Evolutionary conservation across 2,113 vertebrate genomes (phyloP).

Genomic region (Murina feae): DNA sequence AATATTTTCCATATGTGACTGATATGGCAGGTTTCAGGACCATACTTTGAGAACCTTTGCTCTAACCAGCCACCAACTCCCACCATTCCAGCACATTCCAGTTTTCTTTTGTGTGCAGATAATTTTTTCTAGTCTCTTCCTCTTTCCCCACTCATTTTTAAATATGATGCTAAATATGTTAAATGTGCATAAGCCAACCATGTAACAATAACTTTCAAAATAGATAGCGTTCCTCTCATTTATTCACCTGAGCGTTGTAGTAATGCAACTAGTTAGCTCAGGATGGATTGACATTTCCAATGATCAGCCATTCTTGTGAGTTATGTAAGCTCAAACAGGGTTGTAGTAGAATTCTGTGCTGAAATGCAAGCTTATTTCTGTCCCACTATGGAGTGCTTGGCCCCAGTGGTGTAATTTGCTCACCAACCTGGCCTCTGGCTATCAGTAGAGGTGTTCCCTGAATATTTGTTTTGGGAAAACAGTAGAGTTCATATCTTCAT

Average conservation of each 20-base stretch:
- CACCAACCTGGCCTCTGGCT: background rate
- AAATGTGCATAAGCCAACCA: background rate
- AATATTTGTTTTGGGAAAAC: background rate
- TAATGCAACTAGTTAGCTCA: background rate
- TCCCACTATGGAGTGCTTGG: background rate
- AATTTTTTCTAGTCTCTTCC: background rate
- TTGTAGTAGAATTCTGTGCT: background rate
- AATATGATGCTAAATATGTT: background rate
- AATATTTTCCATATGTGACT: background rate
- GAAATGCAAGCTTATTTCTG: background rate
- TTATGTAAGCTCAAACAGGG: background rate
- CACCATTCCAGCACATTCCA: background rate
- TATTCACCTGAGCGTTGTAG: background rate
- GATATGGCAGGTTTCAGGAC: background rate
- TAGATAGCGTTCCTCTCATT: background rate
- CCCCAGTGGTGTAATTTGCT: background rate
- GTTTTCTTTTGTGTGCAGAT: background rate
- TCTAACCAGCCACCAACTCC: background rate
- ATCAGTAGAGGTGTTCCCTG: background rate
- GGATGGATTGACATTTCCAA: background rate
- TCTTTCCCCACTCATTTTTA: background rate
- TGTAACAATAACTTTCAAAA: background rate
- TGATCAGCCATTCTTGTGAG: background rate
- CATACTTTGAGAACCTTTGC: background rate
- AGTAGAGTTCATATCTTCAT: background rate